Evolutionary conservation across 2,888 invertebrate species (phyloP), one percentile per base, ranked within the genome.

Genomic region (Dicranocentrus wangi): DNA sequence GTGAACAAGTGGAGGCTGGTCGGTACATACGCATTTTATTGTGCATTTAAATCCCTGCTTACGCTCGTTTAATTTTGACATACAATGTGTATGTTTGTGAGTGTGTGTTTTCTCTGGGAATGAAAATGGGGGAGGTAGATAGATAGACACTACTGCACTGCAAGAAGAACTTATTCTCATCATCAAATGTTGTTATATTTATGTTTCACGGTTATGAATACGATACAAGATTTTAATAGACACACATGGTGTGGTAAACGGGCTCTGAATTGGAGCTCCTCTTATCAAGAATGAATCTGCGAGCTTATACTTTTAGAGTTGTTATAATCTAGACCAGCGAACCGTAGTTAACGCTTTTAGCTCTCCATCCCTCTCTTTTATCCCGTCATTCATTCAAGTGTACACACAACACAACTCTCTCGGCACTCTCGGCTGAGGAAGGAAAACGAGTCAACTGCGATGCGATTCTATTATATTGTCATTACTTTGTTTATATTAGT

Each of bases 281-380:
- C 63, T 63, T 70, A 70, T 78, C 78, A 63, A 70, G 63, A 70
- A 70, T 70, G 55, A 70, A 70, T 69, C 63, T 78, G 70, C 42
- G 61, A 78, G 51, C 43, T 60, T 28, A 21, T 19, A n/a, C 19
- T 39, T 39, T 5, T 13, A 8, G 39, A 39, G 39, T 39, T 1
- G 61, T 53, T 68, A 77, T 69, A 78, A 70, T 70, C 39, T 70
- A 63, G 70, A 78, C 19, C 78, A 78, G 78, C 78, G 70, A 70
- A 63, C 78, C 78, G 53, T 78, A 53, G 78, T 42, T 78, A 78
- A 63, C 78, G 53, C 69, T 70, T 63, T 78, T 55, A 47, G 51
- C 63, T 70, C 61, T 42, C 61, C 68, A 43, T 27, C 27, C 55
- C 17, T 76, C 42, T 25, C 39, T 28, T 61, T 60, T 60, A 66